Percentiles rank a stretch among this genome's conserved stretches.
These are phyloP conservation scores for Drosophila teissieri DNA, from an alignment of 1,140 invertebrate species.

Conservation along the genomic window DNA sequence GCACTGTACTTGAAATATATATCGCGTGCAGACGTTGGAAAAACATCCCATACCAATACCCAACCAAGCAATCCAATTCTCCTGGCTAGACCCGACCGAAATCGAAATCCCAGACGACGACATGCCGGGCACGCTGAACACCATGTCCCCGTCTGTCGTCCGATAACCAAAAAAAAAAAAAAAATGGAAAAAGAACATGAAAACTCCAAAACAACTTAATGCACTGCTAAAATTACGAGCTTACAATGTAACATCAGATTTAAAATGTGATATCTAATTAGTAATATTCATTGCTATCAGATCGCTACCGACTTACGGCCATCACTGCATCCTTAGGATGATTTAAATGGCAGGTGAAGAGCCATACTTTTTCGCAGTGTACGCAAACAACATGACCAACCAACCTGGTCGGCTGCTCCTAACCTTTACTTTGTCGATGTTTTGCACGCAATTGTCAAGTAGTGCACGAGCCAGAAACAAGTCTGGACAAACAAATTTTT, in stretches of 20 bases:
- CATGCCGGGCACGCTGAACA: conserved; percentile 22
- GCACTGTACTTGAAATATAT: conserved; percentile 47
- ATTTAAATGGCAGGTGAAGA: not conserved
- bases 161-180: not conserved
- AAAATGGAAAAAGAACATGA: not conserved
- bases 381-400: conserved; percentile 22
- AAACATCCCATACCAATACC: conserved; percentile 40
- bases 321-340: too few species aligned
- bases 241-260: too few species aligned
- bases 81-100: conserved; percentile 44
- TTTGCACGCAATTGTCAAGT: conserved; percentile 80
- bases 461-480: conserved; percentile 59
- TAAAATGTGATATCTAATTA: too few species aligned
- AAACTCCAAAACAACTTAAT: conserved; percentile 56
- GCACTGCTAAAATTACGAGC: conserved; percentile 24
- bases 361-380: conserved; percentile 15
- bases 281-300: too few species aligned
- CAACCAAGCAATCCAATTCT: not conserved
- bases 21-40: conserved; percentile 74
- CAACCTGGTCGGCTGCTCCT: conserved; percentile 20
- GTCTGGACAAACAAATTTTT: conserved; percentile 81
- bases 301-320: too few species aligned
- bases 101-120: conserved; percentile 69
- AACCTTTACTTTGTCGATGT: conserved; percentile 29
- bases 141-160: conserved; percentile 16